phyloP scores from a whole-genome alignment of 1,140 invertebrate species.

The Ceratina calcarata region DNA sequence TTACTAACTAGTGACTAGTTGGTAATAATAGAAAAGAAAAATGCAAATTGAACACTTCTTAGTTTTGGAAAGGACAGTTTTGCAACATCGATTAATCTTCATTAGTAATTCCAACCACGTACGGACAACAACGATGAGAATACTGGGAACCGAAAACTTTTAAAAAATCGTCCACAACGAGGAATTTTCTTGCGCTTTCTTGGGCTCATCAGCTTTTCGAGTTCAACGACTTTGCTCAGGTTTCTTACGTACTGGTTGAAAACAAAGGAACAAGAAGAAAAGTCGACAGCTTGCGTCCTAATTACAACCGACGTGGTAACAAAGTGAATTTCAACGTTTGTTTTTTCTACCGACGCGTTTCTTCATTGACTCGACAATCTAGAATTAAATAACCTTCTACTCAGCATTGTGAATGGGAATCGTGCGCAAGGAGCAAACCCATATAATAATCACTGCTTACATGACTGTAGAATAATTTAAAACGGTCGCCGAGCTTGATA shows the following conservation, averaged over 20 bases:
- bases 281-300: constrained; percentile 46
- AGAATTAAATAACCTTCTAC: constrained; percentile 21
- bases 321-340: constrained; percentile 55
- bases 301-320: constrained; percentile 49
- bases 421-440: too few species aligned
- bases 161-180: constrained; percentile 22
- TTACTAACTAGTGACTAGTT: too few species aligned
- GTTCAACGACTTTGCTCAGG: constrained; percentile 43
- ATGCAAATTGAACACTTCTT: neutral
- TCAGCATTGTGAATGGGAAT: neutral
- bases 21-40: neutral
- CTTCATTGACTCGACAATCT: constrained; percentile 29
- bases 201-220: constrained; percentile 44
- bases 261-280: constrained; percentile 47
- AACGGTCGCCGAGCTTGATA: neutral
- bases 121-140: constrained; percentile 27
- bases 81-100: neutral
- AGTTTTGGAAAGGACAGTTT: neutral
- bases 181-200: constrained; percentile 38
- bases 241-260: constrained; percentile 43
- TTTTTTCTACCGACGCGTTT: constrained; percentile 18
- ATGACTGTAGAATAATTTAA: neutral
- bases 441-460: neutral
- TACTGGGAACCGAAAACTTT: constrained; percentile 6
- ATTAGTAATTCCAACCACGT: neutral